These are phyloP conservation scores for Mystacornis crossleyi DNA, from an alignment of 2,113 vertebrate genomes.

Conservation along the genomic window DNA sequence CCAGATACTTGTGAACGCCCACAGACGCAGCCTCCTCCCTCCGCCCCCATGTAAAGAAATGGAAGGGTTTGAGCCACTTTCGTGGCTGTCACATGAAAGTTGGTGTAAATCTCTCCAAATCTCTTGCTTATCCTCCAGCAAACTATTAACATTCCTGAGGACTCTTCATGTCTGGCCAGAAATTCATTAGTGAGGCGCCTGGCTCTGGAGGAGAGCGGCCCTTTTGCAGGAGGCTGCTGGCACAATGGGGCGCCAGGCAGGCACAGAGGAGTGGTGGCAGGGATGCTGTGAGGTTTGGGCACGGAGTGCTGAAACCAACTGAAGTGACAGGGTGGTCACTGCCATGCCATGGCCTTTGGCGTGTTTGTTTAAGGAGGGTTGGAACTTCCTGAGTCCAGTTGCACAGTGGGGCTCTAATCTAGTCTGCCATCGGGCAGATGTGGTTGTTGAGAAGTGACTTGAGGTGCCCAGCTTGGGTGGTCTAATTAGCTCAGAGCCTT, in stretches of 20 bases:
- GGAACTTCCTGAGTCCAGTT: neutral
- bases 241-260: rapidly evolving
- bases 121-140: constrained; percentile 63
- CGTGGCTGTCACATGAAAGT: constrained; percentile 47
- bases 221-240: constrained; percentile 15
- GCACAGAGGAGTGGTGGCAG: neutral
- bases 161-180: constrained; percentile 65
- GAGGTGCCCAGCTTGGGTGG: neutral
- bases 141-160: constrained; percentile 71
- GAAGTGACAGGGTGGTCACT: neutral
- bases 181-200: constrained; percentile 57
- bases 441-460: neutral
- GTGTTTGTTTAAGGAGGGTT: neutral
- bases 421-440: neutral
- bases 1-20: neutral
- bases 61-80: constrained; percentile 27
- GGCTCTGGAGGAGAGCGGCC: neutral
- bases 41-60: neutral
- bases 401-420: neutral
- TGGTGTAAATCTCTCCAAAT: constrained; percentile 58
- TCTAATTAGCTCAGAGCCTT: neutral
- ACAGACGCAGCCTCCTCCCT: neutral
- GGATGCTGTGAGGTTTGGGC: neutral
- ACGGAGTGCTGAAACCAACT: neutral
- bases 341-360: neutral